Conservation (phyloP, 2,888 invertebrate species). For the Dexiosoma caninum region DNA sequence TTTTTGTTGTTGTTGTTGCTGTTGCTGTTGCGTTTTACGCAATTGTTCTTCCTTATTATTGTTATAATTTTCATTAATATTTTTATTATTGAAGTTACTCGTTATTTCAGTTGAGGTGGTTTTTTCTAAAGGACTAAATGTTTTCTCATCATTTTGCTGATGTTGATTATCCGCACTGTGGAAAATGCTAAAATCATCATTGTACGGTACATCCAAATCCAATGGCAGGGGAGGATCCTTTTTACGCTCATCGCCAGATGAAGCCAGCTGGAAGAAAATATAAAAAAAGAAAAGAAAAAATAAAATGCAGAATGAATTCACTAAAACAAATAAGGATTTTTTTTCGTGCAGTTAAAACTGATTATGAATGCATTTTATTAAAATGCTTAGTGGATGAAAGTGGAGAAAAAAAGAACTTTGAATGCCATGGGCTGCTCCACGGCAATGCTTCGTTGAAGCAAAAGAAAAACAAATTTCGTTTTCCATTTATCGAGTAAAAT, state of each 20-base stretch:
- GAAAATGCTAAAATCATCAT: constrained; percentile 81
- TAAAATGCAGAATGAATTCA: constrained; percentile 16
- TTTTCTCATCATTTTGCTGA: constrained; percentile 63
- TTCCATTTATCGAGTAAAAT: constrained; percentile 1
- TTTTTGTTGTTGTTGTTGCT: constrained; percentile 54
- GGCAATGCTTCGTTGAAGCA: background rate
- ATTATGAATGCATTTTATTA: background rate
- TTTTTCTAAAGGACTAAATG: constrained; percentile 62
- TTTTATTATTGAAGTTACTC: constrained; percentile 53
- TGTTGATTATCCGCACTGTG: constrained; percentile 65
- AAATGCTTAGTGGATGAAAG: constrained; percentile 2
- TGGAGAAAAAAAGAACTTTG: background rate
- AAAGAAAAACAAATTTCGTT: constrained; percentile 9
- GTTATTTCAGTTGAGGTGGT: constrained; percentile 63
- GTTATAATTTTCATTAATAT: constrained; percentile 58
- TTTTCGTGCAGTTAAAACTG: background rate
- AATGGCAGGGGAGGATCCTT: constrained; percentile 82
- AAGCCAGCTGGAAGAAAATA: constrained; percentile 63
- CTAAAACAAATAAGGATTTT: constrained; percentile 7
- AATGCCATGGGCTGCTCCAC: constrained; percentile 34
- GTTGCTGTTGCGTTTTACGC: constrained; percentile 58
- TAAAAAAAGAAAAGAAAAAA: constrained; percentile 2
- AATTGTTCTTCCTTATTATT: constrained; percentile 53
- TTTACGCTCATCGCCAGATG: constrained; percentile 72
- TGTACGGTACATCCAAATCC: constrained; percentile 83